Evolutionary conservation across 2,888 invertebrate species (phyloP), one percentile per base, ranked within the genome.

Genomic region (Dendrolimus houi): DNA sequence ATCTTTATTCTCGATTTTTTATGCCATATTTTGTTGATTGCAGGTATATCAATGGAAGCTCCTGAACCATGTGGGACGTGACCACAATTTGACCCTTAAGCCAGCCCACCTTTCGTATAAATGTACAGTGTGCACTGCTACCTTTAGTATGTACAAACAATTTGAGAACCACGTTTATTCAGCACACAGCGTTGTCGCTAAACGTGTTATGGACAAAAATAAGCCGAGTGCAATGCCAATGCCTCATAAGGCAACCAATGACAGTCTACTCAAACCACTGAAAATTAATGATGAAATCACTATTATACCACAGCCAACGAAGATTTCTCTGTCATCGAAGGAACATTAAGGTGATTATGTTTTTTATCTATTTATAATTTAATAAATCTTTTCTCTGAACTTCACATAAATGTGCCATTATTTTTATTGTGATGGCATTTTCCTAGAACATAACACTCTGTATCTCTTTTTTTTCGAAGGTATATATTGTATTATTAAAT

Each of bases 161-260:
- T 98, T 98, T 72, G 97, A 98, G 80, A 97, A 95, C 80, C 98
- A 98, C 81, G 97, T 98, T 8, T 98, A 97, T 77, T 96, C 97
- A 52, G 97, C 97, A 17, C 98, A 98, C 75, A 97, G 97, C 78
- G 96, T 96, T 17, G 96, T 96, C 14, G 96, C 97, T 52, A 96
- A 96, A 75, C 94, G 96, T 3, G 84, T 83, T 1, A 84, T 86
- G 69, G 87, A 88, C 59, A 86, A 84, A 61, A 80, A 77, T 61
- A 82, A 80, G 79, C 67, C 65, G 56, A 78, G 72, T 14, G 58
- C 81, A 6, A 67, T 82, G 8, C 57, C 81, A 6, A 67, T 82
- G 8, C 57, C 69, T 1, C 68, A 70, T 63, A 83, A 79, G 66
- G 57, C 65, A 60, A 60, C 63, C 58, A 72, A 62, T 58, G 67